A percentile compares a stretch with the other conserved stretches of the same genome.
Evolutionary conservation across 1,140 invertebrate species (phyloP).

Genomic region (Neuroterus valhalla): DNA sequence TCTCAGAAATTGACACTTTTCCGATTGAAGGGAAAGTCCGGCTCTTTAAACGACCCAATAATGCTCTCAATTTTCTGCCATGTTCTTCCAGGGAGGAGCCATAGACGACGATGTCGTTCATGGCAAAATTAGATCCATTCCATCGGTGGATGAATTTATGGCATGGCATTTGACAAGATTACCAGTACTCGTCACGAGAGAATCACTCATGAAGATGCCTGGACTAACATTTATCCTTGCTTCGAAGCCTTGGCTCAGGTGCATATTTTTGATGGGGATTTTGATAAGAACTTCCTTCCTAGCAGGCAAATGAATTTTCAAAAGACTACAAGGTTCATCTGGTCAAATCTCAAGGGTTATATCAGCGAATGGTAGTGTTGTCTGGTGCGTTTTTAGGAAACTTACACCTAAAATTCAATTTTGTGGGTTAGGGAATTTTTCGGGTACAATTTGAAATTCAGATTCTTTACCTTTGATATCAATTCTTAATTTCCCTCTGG

Average conservation of each 20-base stretch:
- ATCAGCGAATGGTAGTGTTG: background rate
- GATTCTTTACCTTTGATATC: background rate
- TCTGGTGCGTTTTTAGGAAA: background rate
- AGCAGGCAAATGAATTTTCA: too few relatives aligned
- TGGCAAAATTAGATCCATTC: background rate
- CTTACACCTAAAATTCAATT: background rate
- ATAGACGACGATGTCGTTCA: slow-evolving; percentile 44
- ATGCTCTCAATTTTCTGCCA: slow-evolving; percentile 5
- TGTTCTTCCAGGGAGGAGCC: slow-evolving; percentile 23
- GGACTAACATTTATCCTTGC: background rate
- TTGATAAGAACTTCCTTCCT: background rate
- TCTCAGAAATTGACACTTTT: slow-evolving; percentile 59
- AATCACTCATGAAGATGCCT: too few relatives aligned
- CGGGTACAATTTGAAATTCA: background rate
- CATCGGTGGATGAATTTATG: too few relatives aligned
- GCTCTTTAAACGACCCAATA: slow-evolving; percentile 1
- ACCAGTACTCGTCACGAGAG: too few relatives aligned
- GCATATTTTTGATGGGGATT: background rate
- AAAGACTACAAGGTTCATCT: too few relatives aligned
- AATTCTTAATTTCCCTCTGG: background rate
- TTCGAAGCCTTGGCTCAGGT: background rate
- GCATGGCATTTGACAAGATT: too few relatives aligned
- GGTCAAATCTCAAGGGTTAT: background rate
- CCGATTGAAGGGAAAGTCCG: slow-evolving; percentile 55
- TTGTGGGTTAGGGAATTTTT: background rate